These are phyloP conservation scores for Halcyon badia DNA, from an alignment of 2,797 vertebrate species.

Conservation along the genomic window DNA sequence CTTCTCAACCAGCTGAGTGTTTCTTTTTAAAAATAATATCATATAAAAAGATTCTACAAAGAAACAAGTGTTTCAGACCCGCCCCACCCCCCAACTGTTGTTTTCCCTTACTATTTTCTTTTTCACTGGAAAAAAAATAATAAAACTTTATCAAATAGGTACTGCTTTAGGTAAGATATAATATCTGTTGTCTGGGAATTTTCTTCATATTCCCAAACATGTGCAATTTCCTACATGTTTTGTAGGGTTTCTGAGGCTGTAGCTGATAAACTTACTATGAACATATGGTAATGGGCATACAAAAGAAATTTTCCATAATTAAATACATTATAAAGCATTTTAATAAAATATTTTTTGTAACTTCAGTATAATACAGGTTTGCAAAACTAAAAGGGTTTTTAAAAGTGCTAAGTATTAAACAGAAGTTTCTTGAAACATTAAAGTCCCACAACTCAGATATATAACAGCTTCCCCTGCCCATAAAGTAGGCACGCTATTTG, in stretches of 20 bases:
- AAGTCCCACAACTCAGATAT: conserved; percentile 60
- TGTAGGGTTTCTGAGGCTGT: conserved; percentile 66
- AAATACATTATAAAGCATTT: conserved; percentile 82
- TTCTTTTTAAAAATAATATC: conserved; percentile 76
- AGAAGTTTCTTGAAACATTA: conserved; percentile 66
- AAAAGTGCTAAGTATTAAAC: conserved; percentile 84
- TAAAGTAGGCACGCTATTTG: conserved; percentile 72
- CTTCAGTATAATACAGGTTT: conserved; percentile 81
- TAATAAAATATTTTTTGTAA: conserved; percentile 83
- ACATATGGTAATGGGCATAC: conserved; percentile 73
- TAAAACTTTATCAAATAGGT: conserved; percentile 75
- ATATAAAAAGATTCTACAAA: conserved; percentile 73
- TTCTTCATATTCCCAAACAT: conserved; percentile 72
- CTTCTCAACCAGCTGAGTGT: conserved; percentile 80
- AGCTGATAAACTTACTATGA: conserved; percentile 70
- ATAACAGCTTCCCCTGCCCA: conserved; percentile 61
- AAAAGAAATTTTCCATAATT: conserved; percentile 76
- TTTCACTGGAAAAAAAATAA: conserved; percentile 72
- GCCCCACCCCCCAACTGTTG: conserved; percentile 7
- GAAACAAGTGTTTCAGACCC: conserved; percentile 70
- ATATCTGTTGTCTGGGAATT: conserved; percentile 75
- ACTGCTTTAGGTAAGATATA: conserved; percentile 78
- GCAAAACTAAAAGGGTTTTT: conserved; percentile 79
- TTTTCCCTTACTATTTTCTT: conserved; percentile 66
- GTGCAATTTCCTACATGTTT: conserved; percentile 73